Evolutionary conservation across 2,797 vertebrate species (phyloP), one percentile per base, ranked within the genome.

Genomic region (Rhynchonycteris naso): DNA sequence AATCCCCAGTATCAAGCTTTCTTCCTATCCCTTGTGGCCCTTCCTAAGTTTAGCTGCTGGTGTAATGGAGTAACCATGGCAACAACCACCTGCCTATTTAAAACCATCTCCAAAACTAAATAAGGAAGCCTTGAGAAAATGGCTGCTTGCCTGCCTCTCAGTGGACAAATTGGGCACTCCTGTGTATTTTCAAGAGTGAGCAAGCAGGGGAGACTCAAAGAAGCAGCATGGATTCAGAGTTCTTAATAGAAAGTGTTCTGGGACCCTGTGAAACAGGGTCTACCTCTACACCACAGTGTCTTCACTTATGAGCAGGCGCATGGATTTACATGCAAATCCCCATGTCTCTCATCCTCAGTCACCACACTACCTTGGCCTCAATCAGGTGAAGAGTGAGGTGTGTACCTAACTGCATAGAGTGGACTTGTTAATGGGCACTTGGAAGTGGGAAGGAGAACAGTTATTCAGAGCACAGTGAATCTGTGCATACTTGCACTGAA

Each of bases 71-170:
- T 97, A 97, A 97, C 97, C 97, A 97, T 97, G 96, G 97, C 80
- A 97, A 98, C 97, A 96, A 91, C 97, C 97, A 98, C 97, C 96
- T 98, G 97, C 96, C 97, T 97, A 96, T 98, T 97, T 97, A 97
- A 97, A 97, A 97, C 88, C 84, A 92, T 95, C 89, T 97, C 95
- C 95, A 91, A 95, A 74, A 93, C 97, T 98, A 97, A 97, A 98
- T 97, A 97, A 96, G 97, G 97, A 97, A 97, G 91, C 80, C 72
- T 82, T 75, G 89, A 90, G 88, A 95, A 97, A 96, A 96, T 95
- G 96, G 94, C 93, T 95, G 91, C 86, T 95, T 30, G 90, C 66
- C 94, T 96, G 95, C 97, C 96, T 97, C 96, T 97, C 89, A 2
- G 91, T 90, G 96, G 95, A 94, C 95, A 94, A 93, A 87, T 3